A percentile compares a stretch with the other conserved stretches of the same genome.
These are phyloP conservation scores for Alces alces DNA, from an alignment of 2,113 vertebrate genomes.

Conservation along the genomic window DNA sequence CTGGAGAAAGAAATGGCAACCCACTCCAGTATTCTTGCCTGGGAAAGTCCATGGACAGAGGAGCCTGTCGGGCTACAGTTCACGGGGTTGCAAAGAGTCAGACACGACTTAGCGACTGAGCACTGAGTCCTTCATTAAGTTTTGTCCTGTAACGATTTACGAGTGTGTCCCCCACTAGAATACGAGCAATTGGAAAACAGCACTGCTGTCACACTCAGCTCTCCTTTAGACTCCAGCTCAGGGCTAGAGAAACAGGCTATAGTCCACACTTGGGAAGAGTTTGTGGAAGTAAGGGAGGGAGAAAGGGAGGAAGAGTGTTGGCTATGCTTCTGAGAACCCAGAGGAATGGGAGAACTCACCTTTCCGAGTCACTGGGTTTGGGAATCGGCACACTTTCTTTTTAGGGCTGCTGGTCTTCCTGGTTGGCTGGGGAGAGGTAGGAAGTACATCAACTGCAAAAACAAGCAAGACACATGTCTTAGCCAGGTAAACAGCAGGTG, in stretches of 20 bases:
- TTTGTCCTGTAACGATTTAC: background rate
- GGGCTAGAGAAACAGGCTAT: background rate
- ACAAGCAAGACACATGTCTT: background rate
- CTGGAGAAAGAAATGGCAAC: background rate
- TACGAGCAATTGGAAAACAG: background rate
- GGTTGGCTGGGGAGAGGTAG: constrained; percentile 54
- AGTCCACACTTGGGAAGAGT: background rate
- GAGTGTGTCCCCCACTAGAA: background rate
- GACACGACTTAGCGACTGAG: background rate
- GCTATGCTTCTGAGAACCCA: background rate
- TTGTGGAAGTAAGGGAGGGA: background rate
- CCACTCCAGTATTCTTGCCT: background rate
- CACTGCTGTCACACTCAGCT: background rate
- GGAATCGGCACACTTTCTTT: background rate
- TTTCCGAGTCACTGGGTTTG: rapidly evolving
- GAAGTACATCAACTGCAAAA: constrained; percentile 54
- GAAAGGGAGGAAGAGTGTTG: background rate
- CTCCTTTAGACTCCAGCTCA: background rate
- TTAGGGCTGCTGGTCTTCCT: background rate
- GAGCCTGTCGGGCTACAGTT: background rate
- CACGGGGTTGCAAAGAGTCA: background rate
- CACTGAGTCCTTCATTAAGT: background rate
- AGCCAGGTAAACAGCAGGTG: background rate
- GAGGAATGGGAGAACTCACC: constrained; percentile 23
- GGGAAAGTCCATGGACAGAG: background rate